Percentiles rank a stretch among this genome's conserved stretches.
Conservation (phyloP, 2,113 vertebrate species). For the Corvus hawaiiensis region DNA sequence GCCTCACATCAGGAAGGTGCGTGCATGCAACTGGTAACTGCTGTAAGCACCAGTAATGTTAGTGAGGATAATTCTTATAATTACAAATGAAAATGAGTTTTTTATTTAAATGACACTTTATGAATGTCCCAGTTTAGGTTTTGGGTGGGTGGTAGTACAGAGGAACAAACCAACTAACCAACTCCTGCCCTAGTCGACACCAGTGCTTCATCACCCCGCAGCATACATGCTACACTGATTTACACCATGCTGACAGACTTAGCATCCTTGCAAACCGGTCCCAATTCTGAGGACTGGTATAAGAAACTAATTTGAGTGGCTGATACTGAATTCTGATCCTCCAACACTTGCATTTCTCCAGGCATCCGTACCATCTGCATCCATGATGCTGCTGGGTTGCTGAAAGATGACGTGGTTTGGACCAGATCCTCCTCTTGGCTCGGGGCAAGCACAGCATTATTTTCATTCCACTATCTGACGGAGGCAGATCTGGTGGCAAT, state of each 20-base stretch:
- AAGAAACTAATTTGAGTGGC: not conserved
- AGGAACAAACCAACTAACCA: not conserved
- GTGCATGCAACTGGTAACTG: not conserved
- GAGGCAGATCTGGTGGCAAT: slow-evolving; percentile 48
- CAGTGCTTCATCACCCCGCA: not conserved
- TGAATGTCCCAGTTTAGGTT: not conserved
- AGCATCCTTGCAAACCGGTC: not conserved
- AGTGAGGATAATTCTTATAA: not conserved
- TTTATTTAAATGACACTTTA: not conserved
- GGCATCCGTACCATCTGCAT: not conserved
- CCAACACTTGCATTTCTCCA: not conserved
- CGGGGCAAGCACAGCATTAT: not conserved
- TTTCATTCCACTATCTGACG: slow-evolving; percentile 8
- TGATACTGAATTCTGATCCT: not conserved
- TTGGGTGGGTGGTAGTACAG: not conserved
- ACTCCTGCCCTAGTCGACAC: not conserved
- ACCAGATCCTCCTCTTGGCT: not conserved
- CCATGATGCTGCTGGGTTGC: not conserved
- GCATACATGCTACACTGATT: not conserved
- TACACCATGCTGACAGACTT: not conserved
- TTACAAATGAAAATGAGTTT: not conserved
- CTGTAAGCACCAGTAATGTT: not conserved
- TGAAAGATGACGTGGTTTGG: not conserved
- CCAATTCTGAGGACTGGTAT: not conserved
- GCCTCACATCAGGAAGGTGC: not conserved